phyloP scores from a whole-genome alignment of 2,888 invertebrate species.

The Coremacera marginata region DNA sequence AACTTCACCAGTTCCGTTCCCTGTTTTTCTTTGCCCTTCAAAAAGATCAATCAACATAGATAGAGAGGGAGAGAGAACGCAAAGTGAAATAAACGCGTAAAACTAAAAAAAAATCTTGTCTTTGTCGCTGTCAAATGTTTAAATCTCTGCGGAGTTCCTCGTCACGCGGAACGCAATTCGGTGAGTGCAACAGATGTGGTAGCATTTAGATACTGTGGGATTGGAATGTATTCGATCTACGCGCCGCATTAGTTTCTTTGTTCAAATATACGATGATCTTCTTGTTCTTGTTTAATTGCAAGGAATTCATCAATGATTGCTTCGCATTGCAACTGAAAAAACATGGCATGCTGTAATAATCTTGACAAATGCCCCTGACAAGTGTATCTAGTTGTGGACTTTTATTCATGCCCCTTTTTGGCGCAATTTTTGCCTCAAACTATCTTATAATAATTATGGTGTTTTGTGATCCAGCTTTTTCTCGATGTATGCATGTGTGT shows the following conservation, averaged over 20 bases:
- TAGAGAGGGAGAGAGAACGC: not conserved
- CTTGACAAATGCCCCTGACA: slow-evolving; percentile 13
- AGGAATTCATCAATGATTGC: slow-evolving; percentile 10
- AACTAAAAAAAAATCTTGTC: slow-evolving; percentile 26
- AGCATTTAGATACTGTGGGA: slow-evolving; percentile 12
- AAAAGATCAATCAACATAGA: slow-evolving; percentile 23
- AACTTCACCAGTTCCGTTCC: not conserved
- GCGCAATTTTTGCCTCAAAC: not conserved
- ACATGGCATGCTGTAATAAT: not conserved
- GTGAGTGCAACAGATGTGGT: slow-evolving; percentile 27
- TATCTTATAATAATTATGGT: not conserved
- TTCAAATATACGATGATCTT: slow-evolving; percentile 16
- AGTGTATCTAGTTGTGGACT: not conserved
- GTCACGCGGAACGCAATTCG: slow-evolving; percentile 3
- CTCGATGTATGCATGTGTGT: not conserved
- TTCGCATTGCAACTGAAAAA: not conserved
- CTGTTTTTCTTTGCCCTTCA: not conserved
- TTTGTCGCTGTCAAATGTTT: slow-evolving; percentile 43
- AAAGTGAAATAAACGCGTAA: slow-evolving; percentile 24
- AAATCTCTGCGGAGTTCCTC: slow-evolving; percentile 37
- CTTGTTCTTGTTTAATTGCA: slow-evolving; percentile 14
- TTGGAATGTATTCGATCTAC: not conserved
- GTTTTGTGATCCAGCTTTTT: not conserved
- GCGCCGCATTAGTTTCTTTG: not conserved
- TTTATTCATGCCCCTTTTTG: not conserved